Evolutionary conservation across 2,113 vertebrate genomes (phyloP).

Genomic region (Bettongia penicillata): DNA sequence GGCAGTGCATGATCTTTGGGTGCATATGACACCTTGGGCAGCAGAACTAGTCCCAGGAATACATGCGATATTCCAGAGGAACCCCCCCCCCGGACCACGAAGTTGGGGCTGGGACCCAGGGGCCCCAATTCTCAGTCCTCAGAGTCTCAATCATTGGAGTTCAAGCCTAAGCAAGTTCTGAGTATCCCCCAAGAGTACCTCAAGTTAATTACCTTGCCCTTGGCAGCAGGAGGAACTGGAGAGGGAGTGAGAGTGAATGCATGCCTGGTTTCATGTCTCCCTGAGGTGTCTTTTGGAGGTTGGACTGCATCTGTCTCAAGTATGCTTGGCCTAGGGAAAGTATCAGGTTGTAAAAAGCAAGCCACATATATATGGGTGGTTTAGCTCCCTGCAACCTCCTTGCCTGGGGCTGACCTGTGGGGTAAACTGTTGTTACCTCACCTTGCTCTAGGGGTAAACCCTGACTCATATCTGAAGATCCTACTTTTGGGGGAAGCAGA

Average conservation of each 20-base stretch:
- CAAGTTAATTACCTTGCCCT: not conserved
- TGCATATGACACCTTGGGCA: not conserved
- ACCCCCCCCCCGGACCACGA: too few relatives aligned
- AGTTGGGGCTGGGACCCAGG: not conserved
- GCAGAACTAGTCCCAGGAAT: not conserved
- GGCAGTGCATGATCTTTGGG: not conserved
- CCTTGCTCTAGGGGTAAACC: not conserved
- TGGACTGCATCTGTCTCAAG: not conserved
- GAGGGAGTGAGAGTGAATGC: not conserved
- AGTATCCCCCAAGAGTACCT: not conserved
- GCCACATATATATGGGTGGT: not conserved
- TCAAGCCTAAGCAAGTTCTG: not conserved
- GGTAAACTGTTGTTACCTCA: not conserved
- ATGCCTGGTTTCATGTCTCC: not conserved
- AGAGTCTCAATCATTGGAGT: not conserved
- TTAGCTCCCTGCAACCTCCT: not conserved
- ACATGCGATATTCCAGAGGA: not conserved
- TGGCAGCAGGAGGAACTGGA: not conserved
- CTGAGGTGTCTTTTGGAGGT: not conserved
- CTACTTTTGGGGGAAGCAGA: not conserved
- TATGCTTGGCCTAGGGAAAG: not conserved
- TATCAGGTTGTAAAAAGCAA: not conserved
- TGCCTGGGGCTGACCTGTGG: not conserved
- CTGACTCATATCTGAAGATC: not conserved
- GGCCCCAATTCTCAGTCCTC: not conserved